These are phyloP conservation scores for Alligator sinensis DNA, from an alignment of 2,113 vertebrate genomes.

Conservation along the genomic window DNA sequence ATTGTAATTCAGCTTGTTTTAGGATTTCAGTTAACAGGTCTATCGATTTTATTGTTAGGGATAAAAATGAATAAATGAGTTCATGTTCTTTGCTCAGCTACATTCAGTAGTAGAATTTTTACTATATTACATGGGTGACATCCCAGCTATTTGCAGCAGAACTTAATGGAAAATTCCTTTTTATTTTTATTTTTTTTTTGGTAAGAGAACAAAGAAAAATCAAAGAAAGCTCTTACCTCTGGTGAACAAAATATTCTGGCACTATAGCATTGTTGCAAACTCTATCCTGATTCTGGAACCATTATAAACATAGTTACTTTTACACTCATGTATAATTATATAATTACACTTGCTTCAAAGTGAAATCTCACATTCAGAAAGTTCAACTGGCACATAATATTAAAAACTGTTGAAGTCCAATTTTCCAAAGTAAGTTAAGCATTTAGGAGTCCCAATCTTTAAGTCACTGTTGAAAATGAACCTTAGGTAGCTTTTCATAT, in stretches of 20 bases:
- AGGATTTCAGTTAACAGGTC: not conserved
- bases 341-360: not conserved
- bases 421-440: not conserved
- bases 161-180: not conserved
- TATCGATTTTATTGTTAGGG: not conserved
- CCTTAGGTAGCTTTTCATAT: not conserved
- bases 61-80: not conserved
- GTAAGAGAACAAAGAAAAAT: not conserved
- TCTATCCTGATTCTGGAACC: not conserved
- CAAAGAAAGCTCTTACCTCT: not conserved
- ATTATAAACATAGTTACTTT: not conserved
- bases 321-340: not conserved
- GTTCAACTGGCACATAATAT: not conserved
- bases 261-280: no score
- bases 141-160: not conserved
- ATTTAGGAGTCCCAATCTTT: not conserved
- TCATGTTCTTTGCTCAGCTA: not conserved
- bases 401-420: not conserved
- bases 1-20: not conserved
- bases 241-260: no score
- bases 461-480: not conserved
- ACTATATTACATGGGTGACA: not conserved
- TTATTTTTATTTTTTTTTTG: not conserved
- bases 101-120: not conserved
- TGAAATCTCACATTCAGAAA: not conserved